Conservation (phyloP, 2,888 invertebrate genomes). For the Drosophila conformis region DNA sequence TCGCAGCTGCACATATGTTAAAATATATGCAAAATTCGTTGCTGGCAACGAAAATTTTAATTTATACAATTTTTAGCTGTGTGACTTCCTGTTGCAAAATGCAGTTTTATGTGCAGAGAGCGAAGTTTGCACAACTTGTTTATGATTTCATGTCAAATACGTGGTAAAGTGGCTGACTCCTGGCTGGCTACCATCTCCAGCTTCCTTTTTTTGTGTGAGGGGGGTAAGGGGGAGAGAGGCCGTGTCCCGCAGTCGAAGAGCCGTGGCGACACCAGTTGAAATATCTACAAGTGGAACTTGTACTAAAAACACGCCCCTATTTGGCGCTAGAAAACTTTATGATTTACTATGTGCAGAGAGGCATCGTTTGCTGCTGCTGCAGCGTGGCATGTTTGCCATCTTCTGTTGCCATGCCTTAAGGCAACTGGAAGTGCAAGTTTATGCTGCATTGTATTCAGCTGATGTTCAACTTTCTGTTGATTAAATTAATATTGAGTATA, state of each 20-base stretch:
- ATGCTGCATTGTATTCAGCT: slow-evolving; percentile 49
- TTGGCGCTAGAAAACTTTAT: slow-evolving; percentile 75
- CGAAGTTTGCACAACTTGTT: slow-evolving; percentile 79
- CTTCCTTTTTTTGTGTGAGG: not conserved
- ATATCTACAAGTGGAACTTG: slow-evolving; percentile 68
- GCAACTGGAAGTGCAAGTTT: slow-evolving; percentile 65
- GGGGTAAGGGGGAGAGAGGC: slow-evolving; percentile 1
- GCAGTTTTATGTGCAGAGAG: slow-evolving; percentile 51
- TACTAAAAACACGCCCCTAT: slow-evolving; percentile 55
- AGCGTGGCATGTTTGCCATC: slow-evolving; percentile 31
- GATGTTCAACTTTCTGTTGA: slow-evolving; percentile 43
- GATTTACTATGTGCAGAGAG: slow-evolving; percentile 61
- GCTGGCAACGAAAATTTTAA: slow-evolving; percentile 69
- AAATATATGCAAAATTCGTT: slow-evolving; percentile 34
- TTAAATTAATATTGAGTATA: slow-evolving; percentile 20
- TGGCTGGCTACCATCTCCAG: slow-evolving; percentile 1
- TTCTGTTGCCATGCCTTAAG: slow-evolving; percentile 52
- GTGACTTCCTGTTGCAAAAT: slow-evolving; percentile 76
- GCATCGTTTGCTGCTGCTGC: slow-evolving; percentile 28
- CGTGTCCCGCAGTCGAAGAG: slow-evolving; percentile 36
- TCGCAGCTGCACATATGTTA: not conserved
- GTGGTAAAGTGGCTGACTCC: slow-evolving; percentile 61
- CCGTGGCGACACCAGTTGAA: slow-evolving; percentile 45
- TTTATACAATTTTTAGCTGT: slow-evolving; percentile 71
- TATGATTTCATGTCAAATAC: slow-evolving; percentile 82